Conservation (phyloP, 2,797 vertebrate genomes). For the Synaphobranchus kaupii region DNA sequence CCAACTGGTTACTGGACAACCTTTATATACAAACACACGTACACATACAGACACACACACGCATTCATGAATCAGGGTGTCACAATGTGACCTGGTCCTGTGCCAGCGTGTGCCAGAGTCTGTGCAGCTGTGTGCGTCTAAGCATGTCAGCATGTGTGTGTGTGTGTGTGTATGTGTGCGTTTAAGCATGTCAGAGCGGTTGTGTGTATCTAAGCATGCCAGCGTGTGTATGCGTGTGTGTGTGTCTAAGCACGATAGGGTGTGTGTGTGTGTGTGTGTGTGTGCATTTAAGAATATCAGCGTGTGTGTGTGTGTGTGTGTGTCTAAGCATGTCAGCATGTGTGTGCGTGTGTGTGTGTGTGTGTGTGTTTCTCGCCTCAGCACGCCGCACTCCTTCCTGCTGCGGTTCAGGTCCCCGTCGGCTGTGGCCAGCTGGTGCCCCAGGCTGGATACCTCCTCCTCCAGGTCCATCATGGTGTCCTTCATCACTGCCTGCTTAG, state of each 20-base stretch:
- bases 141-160: too few species aligned
- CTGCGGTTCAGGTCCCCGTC: conserved; percentile 70
- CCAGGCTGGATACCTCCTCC: conserved; percentile 70
- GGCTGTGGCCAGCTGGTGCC: conserved; percentile 63
- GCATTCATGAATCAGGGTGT: not conserved
- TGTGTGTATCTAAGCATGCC: not conserved
- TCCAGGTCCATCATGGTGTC: conserved; percentile 70
- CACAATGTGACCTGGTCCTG: not conserved
- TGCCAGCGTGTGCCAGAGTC: not conserved
- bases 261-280: too few species aligned
- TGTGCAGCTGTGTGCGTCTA: not conserved
- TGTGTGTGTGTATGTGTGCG: too few species aligned
- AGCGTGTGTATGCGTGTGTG: too few species aligned
- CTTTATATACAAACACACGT: conserved; percentile 56
- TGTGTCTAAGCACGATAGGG: conserved; percentile 60
- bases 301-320: not conserved
- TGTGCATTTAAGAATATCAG: too few species aligned
- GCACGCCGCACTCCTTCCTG: conserved; percentile 69
- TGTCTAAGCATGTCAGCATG: too few species aligned
- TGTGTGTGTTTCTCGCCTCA: conserved; percentile 66
- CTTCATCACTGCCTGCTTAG: conserved; percentile 69
- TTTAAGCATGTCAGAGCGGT: too few species aligned
- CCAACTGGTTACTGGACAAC: conserved; percentile 70
- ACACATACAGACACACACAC: conserved; percentile 14
- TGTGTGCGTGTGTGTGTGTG: not conserved